Evolutionary conservation across 92 coral and sea anemone species (phyloP), one percentile per base, ranked within the genome.

Genomic region (Siderastrea siderea): DNA sequence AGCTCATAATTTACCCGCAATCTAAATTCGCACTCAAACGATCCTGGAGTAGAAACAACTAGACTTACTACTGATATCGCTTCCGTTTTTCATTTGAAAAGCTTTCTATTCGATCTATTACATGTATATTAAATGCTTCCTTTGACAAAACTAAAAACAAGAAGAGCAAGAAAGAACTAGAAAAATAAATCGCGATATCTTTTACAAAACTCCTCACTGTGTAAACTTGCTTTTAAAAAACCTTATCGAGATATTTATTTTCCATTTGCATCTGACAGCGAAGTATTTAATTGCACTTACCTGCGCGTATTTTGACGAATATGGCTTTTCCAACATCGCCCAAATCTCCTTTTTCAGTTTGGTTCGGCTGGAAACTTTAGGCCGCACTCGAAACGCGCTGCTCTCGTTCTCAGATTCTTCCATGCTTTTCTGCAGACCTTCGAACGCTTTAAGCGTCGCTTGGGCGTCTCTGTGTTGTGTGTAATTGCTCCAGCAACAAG

Each of bases 401-500:
- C 74, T 75, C 16, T 93, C 99, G 50, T 89, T 84, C 66, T 96
- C 98, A 0, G 99, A 95, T 15, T 93, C 92, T 44, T 93, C 98
- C 86, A 92, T 91, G 77, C 94, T 98, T 81, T 98, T 92, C 78
- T 91, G 96, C 67, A 92, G 80, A 2, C 96, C 98, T 68, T 96
- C 97, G 63, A 98, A 98, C 7, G 98, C 99, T 79, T 98, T 98
- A 0, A 96, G 90, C 17, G 98, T 96, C 1, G 95, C 98, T 68
- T 94, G 98, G 0, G 99, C 99, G 1, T 98, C 98, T 5, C 99
- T 90, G 75, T 98, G 99, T 47, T 96, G 98, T 0, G 99, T 98
- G 76, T 98, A 98, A 69, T 96, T 98, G 49, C 98, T 96, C 99
- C 99, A 98, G 47, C 99, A 98, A 86, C 99, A 98, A 26, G 99